These are phyloP conservation scores for Rhagium mordax DNA, from an alignment of 2,888 invertebrate genomes.

Conservation along the genomic window DNA sequence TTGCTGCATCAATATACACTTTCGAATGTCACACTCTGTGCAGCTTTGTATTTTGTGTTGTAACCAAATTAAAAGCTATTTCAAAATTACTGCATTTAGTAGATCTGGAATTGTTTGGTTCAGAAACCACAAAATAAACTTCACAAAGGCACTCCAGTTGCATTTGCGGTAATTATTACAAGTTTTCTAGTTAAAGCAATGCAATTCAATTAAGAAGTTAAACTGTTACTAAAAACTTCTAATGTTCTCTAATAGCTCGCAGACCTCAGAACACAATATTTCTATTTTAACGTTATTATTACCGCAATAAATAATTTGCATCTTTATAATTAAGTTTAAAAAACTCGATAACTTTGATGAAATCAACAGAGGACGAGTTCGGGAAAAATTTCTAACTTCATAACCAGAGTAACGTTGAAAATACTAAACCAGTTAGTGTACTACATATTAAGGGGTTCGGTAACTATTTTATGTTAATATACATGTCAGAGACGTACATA, in stretches of 20 bases:
- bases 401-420: too few relatives aligned
- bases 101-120: neutral
- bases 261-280: slow-evolving; percentile 1
- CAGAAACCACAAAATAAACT: slow-evolving; percentile 14
- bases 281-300: neutral
- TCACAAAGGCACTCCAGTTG: neutral
- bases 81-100: neutral
- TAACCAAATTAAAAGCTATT: neutral
- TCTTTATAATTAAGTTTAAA: slow-evolving; percentile 1
- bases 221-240: slow-evolving; percentile 14
- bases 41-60: neutral
- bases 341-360: slow-evolving; percentile 7
- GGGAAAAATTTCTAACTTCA: neutral
- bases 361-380: neutral
- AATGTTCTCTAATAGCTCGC: neutral
- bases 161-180: neutral
- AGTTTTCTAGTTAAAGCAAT: slow-evolving; percentile 1
- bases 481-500: too few relatives aligned
- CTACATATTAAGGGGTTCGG: too few relatives aligned
- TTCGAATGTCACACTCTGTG: too few relatives aligned
- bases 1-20: too few relatives aligned
- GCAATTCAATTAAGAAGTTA: slow-evolving; percentile 7
- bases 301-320: neutral
- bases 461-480: too few relatives aligned
- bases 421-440: too few relatives aligned